Conservation (phyloP, 2,888 invertebrate genomes). For the Papilio gigon region DNA sequence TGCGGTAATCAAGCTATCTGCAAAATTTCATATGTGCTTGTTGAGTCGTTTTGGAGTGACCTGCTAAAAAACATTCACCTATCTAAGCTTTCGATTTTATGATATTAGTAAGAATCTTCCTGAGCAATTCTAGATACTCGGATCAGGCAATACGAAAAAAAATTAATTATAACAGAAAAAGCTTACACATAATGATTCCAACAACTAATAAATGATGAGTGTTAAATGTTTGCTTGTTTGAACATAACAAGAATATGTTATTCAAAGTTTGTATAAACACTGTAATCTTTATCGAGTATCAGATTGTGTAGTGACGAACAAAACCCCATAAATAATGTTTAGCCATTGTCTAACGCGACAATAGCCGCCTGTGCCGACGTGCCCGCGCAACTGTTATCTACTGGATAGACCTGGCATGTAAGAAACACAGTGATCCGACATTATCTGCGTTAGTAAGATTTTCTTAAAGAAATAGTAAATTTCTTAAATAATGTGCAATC, state of each 20-base stretch:
- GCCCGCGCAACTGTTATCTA: conserved; percentile 47
- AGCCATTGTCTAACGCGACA: conserved; percentile 46
- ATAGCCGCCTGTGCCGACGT: conserved; percentile 42
- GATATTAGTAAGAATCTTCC: no score
- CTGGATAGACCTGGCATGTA: conserved; percentile 41
- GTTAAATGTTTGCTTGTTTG: conserved; percentile 4
- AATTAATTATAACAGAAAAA: no score
- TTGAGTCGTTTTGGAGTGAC: no score
- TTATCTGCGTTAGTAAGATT: not conserved
- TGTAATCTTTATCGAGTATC: conserved; percentile 18
- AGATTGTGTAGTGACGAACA: conserved; percentile 49
- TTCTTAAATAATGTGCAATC: no score
- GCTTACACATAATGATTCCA: not conserved
- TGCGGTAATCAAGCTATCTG: no score
- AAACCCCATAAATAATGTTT: conserved; percentile 49
- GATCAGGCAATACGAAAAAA: no score
- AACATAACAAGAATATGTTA: conserved; percentile 11
- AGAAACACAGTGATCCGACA: not conserved
- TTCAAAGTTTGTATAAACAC: conserved; percentile 12
- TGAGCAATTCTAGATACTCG: no score
- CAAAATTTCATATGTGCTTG: no score
- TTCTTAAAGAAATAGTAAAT: no score
- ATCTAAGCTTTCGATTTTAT: no score
- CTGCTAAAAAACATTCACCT: no score
- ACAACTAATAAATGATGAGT: not conserved